Percentiles rank a stretch among this genome's conserved stretches.
These are phyloP conservation scores for Lophura nycthemera DNA, from an alignment of 2,113 vertebrate species.

Conservation along the genomic window DNA sequence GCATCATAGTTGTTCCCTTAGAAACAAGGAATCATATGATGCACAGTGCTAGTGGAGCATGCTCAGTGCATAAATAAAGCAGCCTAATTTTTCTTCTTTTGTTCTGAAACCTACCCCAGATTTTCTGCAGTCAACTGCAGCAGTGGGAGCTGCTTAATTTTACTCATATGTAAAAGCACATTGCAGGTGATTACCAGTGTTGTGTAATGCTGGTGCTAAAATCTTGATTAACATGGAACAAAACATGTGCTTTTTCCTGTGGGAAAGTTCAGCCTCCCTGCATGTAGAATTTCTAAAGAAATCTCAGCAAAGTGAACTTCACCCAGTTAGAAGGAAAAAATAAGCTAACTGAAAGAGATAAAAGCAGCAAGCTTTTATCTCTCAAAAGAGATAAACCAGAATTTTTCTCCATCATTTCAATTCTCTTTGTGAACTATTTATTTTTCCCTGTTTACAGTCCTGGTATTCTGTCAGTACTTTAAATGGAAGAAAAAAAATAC, in stretches of 20 bases:
- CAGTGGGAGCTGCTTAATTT: constrained; percentile 71
- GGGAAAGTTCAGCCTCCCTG: constrained; percentile 78
- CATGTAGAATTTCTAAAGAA: constrained; percentile 46
- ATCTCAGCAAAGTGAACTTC: constrained; percentile 61
- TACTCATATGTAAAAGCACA: constrained; percentile 54
- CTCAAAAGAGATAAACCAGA: constrained; percentile 45
- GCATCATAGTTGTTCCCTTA: constrained; percentile 68
- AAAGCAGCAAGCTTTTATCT: constrained; percentile 38
- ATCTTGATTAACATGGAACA: constrained; percentile 57
- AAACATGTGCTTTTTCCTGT: constrained; percentile 74
- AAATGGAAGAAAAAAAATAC: background rate
- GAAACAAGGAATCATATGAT: constrained; percentile 69
- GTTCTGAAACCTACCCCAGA: constrained; percentile 64
- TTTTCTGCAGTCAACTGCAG: constrained; percentile 78
- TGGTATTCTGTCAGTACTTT: rapidly evolving
- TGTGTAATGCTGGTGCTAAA: constrained; percentile 24
- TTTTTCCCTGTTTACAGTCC: background rate
- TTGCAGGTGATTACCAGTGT: constrained; percentile 53
- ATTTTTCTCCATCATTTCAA: background rate
- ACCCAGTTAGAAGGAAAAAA: constrained; percentile 45
- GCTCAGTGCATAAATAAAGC: constrained; percentile 79
- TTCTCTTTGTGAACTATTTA: background rate
- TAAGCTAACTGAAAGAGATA: constrained; percentile 53
- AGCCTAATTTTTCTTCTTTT: constrained; percentile 76
- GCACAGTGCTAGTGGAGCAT: constrained; percentile 65